Evolutionary conservation across 2,888 invertebrate genomes (phyloP).

Genomic region (Sminthurides aquaticus): DNA sequence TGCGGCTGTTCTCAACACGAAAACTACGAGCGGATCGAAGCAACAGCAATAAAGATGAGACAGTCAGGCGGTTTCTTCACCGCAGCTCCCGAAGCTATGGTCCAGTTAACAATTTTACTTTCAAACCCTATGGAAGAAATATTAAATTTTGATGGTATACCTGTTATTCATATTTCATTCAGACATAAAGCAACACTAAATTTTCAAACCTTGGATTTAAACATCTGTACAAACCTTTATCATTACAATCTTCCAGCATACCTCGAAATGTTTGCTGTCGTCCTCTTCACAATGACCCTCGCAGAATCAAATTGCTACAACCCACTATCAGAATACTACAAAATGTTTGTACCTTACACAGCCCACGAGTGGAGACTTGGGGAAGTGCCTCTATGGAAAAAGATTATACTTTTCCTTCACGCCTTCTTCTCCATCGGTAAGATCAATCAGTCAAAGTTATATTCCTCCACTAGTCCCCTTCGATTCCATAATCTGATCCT

Average conservation of each 20-base stretch:
- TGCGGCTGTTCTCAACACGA: constrained; percentile 27
- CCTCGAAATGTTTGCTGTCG: constrained; percentile 35
- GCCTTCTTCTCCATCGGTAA: constrained; percentile 36
- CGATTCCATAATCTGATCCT: too few species aligned
- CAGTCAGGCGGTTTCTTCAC: constrained; percentile 37
- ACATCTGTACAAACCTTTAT: too few species aligned
- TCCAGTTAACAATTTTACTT: constrained; percentile 37
- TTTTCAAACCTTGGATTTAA: too few species aligned
- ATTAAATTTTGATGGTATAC: too few species aligned
- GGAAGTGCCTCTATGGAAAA: constrained; percentile 29
- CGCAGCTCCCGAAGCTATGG: constrained; percentile 39
- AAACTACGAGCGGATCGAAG: constrained; percentile 39
- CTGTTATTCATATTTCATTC: too few species aligned
- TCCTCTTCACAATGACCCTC: constrained; percentile 32
- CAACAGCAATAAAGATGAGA: constrained; percentile 38
- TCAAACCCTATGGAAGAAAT: constrained; percentile 33
- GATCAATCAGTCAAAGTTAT: too few species aligned
- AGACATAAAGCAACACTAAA: too few species aligned
- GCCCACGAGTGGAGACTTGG: constrained; percentile 32
- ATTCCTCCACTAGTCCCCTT: too few species aligned
- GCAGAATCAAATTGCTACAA: constrained; percentile 38
- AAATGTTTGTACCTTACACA: constrained; percentile 30
- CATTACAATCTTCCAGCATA: constrained; percentile 24
- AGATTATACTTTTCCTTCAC: constrained; percentile 36
- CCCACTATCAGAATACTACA: constrained; percentile 31